Base-by-base conservation (phyloP, 2,888 invertebrate species). In the Mesorhabditis sp. region DNA sequence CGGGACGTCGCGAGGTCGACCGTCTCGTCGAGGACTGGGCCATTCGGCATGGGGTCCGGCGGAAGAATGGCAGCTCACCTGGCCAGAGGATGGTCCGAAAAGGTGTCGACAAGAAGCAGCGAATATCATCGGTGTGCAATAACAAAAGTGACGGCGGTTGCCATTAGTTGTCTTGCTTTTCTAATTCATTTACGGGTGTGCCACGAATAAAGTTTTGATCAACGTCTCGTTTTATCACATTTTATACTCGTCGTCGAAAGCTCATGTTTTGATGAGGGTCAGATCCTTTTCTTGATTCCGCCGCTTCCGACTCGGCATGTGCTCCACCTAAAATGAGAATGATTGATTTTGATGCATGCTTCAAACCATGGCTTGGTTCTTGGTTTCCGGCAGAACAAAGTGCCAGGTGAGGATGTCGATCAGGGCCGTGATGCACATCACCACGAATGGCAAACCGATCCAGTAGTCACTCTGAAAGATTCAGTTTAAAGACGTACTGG, bases 1-100 rank as follows among this genome's bases (percentile, higher is more conserved):
- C 77, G 43, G 83, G 83, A 7, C 72, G 81, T 7, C 69, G 83
- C 41, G 83, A 83, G 69, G 82, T 77, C n/a, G 78, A 78, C 67
- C 70, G 78, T 62, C 41, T 62, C 7, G 13, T 62, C n/a, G 58
- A 50, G 7, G 58, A 50, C n/a, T 50, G 58, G 58, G n/a, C 7
- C n/a, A 2, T 50, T 1, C 58, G 58, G 7, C 58, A 50, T n/a
- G 58, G 58, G 10, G n/a, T 50, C 58, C 7, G 10, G n/a, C 58
- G 58, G n/a, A 50, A 50, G n/a, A n/a, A 13, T n/a, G 28, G 28
- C 28, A 28, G 28, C 28, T 28, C 28, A 28, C 28, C 28, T 28
- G 28, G 28, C 28, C 28, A 28, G 28, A 28, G 28, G 28, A 50
- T 13, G 58, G n/a, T 13, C n/a, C 58, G n/a, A 50, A 50, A n/a